Percentiles rank a stretch among this genome's conserved stretches.
These are phyloP conservation scores for Metridium senile DNA, from an alignment of 92 coral and sea anemone species.

Conservation along the genomic window DNA sequence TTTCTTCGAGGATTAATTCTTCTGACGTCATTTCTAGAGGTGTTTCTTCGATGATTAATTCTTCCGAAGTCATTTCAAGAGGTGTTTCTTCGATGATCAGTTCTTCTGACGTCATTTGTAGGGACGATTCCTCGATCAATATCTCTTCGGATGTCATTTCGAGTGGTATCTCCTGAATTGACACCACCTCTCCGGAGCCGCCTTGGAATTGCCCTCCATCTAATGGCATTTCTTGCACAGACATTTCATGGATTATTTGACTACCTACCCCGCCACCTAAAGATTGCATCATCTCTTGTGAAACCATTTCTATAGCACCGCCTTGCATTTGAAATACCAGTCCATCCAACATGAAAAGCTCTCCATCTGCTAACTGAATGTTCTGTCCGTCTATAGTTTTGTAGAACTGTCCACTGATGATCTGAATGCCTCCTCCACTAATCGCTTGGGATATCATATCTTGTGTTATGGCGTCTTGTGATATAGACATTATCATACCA, in stretches of 20 bases:
- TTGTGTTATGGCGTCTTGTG: conserved; percentile 18
- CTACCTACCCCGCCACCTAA: conserved; percentile 21
- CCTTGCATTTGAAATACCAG: conserved; percentile 25
- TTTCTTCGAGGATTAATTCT: conserved; percentile 24
- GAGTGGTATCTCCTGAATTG: conserved; percentile 37
- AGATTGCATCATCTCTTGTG: conserved; percentile 34
- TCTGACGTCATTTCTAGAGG: conserved; percentile 1
- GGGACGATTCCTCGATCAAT: conserved; percentile 22
- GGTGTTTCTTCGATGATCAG: conserved; percentile 20
- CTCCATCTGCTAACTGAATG: conserved; percentile 23
- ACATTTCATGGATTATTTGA: conserved; percentile 22
- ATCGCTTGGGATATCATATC: conserved; percentile 20
- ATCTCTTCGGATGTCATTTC: conserved; percentile 33
- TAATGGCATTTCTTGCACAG: conserved; percentile 10
- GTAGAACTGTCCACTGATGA: conserved; percentile 8
- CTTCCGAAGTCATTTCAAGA: conserved; percentile 31
- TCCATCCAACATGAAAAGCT: conserved; percentile 13
- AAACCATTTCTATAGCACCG: conserved; percentile 21
- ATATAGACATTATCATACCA: conserved; percentile 16
- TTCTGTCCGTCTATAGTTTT: conserved; percentile 10
- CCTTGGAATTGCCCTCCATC: background rate
- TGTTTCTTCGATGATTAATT: background rate
- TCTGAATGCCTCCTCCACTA: conserved; percentile 18
- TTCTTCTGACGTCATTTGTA: conserved; percentile 22
- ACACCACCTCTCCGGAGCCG: conserved; percentile 13